Percentiles rank a stretch among this genome's conserved stretches.
phyloP scores from a whole-genome alignment of 1,140 invertebrate species.

The Apis cerana region DNA sequence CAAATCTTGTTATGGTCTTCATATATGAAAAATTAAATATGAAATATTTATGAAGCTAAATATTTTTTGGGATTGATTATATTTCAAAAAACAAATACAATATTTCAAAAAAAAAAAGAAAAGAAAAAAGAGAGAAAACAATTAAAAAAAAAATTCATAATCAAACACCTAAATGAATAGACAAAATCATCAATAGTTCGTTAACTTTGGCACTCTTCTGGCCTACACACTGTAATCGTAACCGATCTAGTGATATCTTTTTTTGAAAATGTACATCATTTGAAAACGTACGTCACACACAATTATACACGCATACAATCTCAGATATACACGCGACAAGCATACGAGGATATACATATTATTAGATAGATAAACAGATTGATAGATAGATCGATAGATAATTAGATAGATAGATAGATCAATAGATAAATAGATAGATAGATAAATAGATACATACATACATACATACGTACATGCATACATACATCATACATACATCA shows the following conservation, averaged over 20 bases:
- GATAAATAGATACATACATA: background rate
- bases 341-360: background rate
- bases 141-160: background rate
- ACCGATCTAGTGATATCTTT: background rate
- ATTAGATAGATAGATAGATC: background rate
- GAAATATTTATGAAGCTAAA: too few species aligned
- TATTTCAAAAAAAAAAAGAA: background rate
- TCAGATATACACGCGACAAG: conserved; percentile 1
- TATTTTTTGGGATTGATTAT: too few species aligned
- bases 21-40: too few species aligned
- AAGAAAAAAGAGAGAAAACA: background rate
- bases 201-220: background rate
- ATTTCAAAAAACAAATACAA: background rate
- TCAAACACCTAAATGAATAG: background rate
- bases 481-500: background rate
- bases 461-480: background rate
- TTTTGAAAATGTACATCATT: conserved; percentile 41
- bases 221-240: background rate
- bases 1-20: too few species aligned
- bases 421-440: background rate
- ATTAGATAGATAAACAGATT: too few species aligned
- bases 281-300: conserved; percentile 1
- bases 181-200: background rate
- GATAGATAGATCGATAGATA: background rate
- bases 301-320: background rate